Percentiles rank a stretch among this genome's conserved stretches.
Evolutionary conservation across 2,888 invertebrate genomes (phyloP).

Genomic region (Capitulum mitella): DNA sequence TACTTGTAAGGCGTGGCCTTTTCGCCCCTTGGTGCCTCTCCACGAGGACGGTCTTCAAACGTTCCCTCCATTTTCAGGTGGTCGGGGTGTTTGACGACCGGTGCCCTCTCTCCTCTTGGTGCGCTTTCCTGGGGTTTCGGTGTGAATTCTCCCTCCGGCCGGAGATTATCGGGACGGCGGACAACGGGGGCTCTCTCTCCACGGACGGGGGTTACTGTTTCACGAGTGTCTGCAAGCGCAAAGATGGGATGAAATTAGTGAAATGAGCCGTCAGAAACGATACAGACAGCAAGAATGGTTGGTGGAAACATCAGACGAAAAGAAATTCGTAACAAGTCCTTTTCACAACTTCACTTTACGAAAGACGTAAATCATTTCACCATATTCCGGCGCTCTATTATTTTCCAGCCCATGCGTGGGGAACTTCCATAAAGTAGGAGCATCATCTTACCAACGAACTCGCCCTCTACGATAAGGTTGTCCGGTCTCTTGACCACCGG

Average conservation of each 20-base stretch:
- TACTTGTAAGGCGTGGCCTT: constrained; percentile 30
- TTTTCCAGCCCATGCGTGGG: no score
- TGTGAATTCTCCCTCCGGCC: not conserved
- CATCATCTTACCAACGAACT: constrained; percentile 49
- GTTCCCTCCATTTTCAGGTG: not conserved
- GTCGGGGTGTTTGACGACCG: not conserved
- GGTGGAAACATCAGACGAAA: no score
- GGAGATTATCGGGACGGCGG: not conserved
- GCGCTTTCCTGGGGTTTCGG: no score
- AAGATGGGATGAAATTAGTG: not conserved
- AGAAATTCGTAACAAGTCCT: no score
- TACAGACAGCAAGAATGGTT: no score
- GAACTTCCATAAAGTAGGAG: no score
- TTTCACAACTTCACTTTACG: no score
- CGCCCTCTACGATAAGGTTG: constrained; percentile 52
- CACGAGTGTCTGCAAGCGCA: not conserved
- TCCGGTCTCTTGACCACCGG: constrained; percentile 49
- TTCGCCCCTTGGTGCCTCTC: constrained; percentile 32
- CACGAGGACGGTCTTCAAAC: constrained; percentile 38
- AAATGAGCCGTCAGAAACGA: no score
- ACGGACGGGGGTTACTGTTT: not conserved
- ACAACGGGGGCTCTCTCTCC: not conserved
- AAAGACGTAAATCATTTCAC: no score
- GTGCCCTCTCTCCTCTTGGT: not conserved
- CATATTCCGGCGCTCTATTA: no score